Evolutionary conservation across 2,113 vertebrate species (phyloP).

Genomic region (Salvelinus sp.): DNA sequence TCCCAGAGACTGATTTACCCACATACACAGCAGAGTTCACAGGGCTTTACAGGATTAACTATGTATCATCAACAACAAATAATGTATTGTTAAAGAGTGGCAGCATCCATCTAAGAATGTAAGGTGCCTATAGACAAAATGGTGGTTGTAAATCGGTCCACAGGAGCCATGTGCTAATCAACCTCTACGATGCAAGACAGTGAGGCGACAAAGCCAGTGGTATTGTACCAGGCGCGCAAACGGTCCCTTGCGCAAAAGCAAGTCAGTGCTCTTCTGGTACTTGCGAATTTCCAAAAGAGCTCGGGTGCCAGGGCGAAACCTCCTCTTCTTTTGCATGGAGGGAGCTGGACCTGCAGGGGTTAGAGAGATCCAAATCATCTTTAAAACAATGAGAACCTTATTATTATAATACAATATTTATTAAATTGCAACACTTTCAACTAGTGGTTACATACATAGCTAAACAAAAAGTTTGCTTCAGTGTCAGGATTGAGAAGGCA

Average conservation of each 20-base stretch:
- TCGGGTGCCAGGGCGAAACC: constrained; percentile 72
- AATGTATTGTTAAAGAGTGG: no score
- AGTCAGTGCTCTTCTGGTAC: constrained; percentile 75
- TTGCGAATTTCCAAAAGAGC: constrained; percentile 80
- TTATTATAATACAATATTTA: neutral
- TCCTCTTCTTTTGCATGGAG: constrained; percentile 33
- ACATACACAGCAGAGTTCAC: no score
- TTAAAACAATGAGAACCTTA: neutral
- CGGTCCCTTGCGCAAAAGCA: constrained; percentile 75
- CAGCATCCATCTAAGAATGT: no score
- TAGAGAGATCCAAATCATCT: neutral
- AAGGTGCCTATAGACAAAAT: no score
- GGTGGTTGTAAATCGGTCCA: no score
- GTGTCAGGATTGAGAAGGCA: neutral
- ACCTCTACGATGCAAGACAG: no score
- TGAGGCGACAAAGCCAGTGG: no score
- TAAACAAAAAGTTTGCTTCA: neutral
- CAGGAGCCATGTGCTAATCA: no score
- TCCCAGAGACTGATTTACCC: no score
- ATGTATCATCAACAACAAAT: no score
- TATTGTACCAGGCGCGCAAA: constrained; percentile 75
- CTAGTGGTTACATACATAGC: neutral
- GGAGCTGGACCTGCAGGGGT: constrained; percentile 27
- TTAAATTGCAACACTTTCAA: no score
- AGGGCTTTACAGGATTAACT: no score